A percentile compares a stretch with the other conserved stretches of the same genome.
These are phyloP conservation scores for Argyresthia albistria DNA, from an alignment of 2,888 invertebrate genomes.

Conservation along the genomic window DNA sequence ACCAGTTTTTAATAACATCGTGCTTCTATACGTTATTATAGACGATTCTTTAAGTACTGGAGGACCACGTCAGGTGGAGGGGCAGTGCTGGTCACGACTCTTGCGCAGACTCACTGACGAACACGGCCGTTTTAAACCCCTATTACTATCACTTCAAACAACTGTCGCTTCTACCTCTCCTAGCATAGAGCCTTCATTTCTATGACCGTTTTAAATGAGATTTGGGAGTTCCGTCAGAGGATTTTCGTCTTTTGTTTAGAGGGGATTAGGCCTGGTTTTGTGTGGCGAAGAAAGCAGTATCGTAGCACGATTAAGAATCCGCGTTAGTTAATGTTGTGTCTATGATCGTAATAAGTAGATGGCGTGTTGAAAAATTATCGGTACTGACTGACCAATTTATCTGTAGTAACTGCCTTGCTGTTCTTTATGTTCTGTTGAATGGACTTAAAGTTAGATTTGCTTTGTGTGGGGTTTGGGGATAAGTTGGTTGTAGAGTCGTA, in stretches of 20 bases:
- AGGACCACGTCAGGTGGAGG: slow-evolving; percentile 58
- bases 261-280: slow-evolving; percentile 16
- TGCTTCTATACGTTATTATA: slow-evolving; percentile 6
- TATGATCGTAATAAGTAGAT: slow-evolving; percentile 71
- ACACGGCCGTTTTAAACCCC: slow-evolving; percentile 9
- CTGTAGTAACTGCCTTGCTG: background rate
- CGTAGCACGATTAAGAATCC: slow-evolving; percentile 31
- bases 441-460: too few relatives aligned
- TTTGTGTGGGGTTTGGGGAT: background rate
- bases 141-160: slow-evolving; percentile 9
- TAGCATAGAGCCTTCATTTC: slow-evolving; percentile 19
- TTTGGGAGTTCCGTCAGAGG: slow-evolving; percentile 8
- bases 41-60: slow-evolving; percentile 3
- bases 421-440: background rate
- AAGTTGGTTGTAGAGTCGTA: background rate
- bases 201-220: slow-evolving; percentile 12
- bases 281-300: background rate
- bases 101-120: slow-evolving; percentile 2
- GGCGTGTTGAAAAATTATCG: slow-evolving; percentile 73
- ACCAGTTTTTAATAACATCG: slow-evolving; percentile 7
- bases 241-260: slow-evolving; percentile 14
- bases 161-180: slow-evolving; percentile 12
- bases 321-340: slow-evolving; percentile 64
- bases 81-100: slow-evolving; percentile 62
- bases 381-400: slow-evolving; percentile 19